These are phyloP conservation scores for Danaus plexippus DNA, from an alignment of 1,140 invertebrate species.

Conservation along the genomic window DNA sequence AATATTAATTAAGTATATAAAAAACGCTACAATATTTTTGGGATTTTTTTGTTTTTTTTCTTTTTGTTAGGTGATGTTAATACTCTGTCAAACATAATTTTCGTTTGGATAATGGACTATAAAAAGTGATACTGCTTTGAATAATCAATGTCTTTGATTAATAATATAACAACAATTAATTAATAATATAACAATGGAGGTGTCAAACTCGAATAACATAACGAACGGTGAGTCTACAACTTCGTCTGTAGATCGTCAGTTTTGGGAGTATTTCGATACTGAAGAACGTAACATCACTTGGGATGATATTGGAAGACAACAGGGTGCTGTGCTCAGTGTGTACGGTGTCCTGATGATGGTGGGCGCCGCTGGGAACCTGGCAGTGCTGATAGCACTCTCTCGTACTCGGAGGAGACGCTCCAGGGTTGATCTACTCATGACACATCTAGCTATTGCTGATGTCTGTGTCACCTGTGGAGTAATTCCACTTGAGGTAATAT, in stretches of 20 bases:
- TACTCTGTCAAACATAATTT: too few relatives aligned
- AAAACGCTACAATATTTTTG: too few relatives aligned
- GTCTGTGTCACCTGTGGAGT: conserved; percentile 85
- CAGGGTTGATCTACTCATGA: conserved; percentile 82
- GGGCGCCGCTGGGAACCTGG: conserved; percentile 71
- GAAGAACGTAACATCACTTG: conserved; percentile 27
- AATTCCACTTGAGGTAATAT: conserved; percentile 82
- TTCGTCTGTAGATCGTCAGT: conserved; percentile 32
- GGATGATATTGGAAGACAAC: conserved; percentile 32
- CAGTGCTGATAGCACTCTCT: conserved; percentile 80
- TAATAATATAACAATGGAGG: conserved; percentile 2
- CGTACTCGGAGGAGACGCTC: conserved; percentile 78
- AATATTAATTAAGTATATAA: too few relatives aligned
- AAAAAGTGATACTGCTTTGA: too few relatives aligned
- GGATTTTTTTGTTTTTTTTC: too few relatives aligned
- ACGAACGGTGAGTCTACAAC: conserved; percentile 21
- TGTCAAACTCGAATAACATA: background rate
- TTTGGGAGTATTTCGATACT: conserved; percentile 44
- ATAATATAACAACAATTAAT: background rate
- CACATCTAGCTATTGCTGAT: conserved; percentile 84
- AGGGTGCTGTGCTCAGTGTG: conserved; percentile 36
- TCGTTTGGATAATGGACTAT: too few relatives aligned
- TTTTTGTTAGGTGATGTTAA: too few relatives aligned
- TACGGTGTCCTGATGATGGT: conserved; percentile 76
- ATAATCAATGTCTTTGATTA: background rate